Evolutionary conservation across 2,888 invertebrate species (phyloP).

Genomic region (Ennomos quercinarius): DNA sequence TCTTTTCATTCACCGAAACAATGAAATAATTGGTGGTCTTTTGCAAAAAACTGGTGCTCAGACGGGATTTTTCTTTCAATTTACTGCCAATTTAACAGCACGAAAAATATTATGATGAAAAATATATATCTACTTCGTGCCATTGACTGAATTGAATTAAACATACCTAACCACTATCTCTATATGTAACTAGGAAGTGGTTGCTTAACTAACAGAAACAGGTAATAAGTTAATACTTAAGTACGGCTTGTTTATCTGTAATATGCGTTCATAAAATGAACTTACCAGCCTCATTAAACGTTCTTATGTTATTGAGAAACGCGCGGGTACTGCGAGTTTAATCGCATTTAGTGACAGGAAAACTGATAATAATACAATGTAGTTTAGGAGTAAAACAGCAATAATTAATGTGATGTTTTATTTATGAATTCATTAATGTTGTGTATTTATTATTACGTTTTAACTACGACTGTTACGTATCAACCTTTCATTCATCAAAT

Average conservation of each 20-base stretch:
- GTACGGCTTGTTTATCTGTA: constrained; percentile 32
- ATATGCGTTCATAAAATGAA: constrained; percentile 43
- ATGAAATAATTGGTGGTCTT: too few species aligned
- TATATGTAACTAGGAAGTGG: constrained; percentile 24
- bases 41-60: too few species aligned
- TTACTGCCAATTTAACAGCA: too few species aligned
- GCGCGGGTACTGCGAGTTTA: constrained; percentile 53
- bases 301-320: constrained; percentile 71
- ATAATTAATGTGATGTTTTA: too few species aligned
- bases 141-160: constrained; percentile 14
- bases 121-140: neutral
- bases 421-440: too few species aligned
- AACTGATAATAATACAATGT: constrained; percentile 62
- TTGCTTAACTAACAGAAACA: constrained; percentile 32
- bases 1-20: too few species aligned
- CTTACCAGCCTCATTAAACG: constrained; percentile 60
- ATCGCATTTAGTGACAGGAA: constrained; percentile 79
- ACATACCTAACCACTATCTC: constrained; percentile 13
- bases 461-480: too few species aligned
- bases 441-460: too few species aligned
- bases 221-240: constrained; percentile 29
- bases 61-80: too few species aligned
- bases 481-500: too few species aligned
- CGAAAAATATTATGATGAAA: neutral
- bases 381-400: constrained; percentile 48